phyloP scores from a whole-genome alignment of 2,113 vertebrate species.

The Neopipo cinnamomea region DNA sequence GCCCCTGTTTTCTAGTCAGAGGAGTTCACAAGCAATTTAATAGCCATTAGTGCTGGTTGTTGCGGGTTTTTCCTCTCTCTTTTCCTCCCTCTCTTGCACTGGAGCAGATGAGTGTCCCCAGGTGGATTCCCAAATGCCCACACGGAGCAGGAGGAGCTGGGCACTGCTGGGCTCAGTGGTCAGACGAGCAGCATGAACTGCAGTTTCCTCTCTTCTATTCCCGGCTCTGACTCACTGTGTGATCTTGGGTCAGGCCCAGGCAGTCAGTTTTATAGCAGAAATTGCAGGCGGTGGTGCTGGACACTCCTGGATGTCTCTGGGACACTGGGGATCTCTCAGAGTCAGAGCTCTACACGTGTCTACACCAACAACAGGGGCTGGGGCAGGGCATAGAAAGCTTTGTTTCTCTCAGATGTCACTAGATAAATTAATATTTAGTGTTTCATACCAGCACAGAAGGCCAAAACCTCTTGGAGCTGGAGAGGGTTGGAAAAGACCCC shows the following conservation, averaged over 20 bases:
- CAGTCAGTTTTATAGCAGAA: background rate
- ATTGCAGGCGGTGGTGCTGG: background rate
- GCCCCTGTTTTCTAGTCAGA: background rate
- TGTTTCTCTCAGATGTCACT: fast-evolving
- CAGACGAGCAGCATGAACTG: background rate
- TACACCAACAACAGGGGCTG: fast-evolving
- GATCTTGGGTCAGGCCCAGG: background rate
- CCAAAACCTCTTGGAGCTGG: fast-evolving
- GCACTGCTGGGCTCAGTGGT: background rate
- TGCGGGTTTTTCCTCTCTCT: fast-evolving
- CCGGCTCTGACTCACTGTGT: background rate
- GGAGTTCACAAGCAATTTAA: background rate
- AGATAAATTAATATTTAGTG: background rate
- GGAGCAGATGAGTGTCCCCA: background rate
- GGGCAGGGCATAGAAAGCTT: background rate
- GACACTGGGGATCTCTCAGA: background rate
- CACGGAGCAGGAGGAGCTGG: background rate
- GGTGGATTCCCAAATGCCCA: background rate
- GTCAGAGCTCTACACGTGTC: background rate
- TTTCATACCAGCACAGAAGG: fast-evolving
- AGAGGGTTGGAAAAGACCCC: background rate
- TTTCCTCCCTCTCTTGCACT: background rate
- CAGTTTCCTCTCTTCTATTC: background rate
- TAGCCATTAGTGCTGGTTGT: background rate
- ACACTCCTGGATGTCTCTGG: fast-evolving